Evolutionary conservation across 2,888 invertebrate species (phyloP).

Genomic region (Nomada flava): DNA sequence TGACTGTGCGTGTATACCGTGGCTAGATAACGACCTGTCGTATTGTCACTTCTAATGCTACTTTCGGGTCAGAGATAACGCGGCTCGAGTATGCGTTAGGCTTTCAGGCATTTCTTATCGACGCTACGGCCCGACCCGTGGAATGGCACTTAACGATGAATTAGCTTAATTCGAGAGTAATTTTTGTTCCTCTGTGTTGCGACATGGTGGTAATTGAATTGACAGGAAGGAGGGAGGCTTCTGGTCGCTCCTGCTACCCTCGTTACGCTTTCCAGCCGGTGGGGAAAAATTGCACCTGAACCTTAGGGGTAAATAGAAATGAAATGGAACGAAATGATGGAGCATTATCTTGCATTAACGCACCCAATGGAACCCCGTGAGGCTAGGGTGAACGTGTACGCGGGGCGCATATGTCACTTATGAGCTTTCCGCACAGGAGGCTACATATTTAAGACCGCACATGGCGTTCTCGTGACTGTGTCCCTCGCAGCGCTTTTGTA

Average conservation of each 20-base stretch:
- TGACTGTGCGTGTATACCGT: conserved; percentile 28
- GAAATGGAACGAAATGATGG: conserved; percentile 61
- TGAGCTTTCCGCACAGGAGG: conserved; percentile 62
- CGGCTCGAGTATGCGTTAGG: conserved; percentile 31
- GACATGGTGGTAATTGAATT: conserved; percentile 66
- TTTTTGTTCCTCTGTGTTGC: conserved; percentile 49
- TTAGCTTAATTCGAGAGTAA: conserved; percentile 63
- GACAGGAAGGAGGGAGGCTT: conserved; percentile 19
- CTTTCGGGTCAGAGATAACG: conserved; percentile 55
- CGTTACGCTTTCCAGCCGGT: not conserved
- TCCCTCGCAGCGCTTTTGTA: conserved; percentile 27
- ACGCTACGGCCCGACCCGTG: not conserved
- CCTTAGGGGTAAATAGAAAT: conserved; percentile 52
- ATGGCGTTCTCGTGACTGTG: conserved; percentile 48
- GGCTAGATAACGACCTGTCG: conserved; percentile 56
- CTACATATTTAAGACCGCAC: conserved; percentile 64
- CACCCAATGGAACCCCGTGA: conserved; percentile 53
- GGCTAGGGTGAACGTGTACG: conserved; percentile 40
- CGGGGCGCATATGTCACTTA: conserved; percentile 64
- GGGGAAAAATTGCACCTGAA: conserved; percentile 61
- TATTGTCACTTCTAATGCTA: conserved; percentile 50
- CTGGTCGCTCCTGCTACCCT: not conserved
- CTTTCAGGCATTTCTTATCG: conserved; percentile 58
- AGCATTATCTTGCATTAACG: conserved; percentile 67
- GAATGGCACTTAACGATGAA: conserved; percentile 58